Base-by-base conservation (phyloP, 2,888 invertebrate species). In the Plagodis dolabraria region DNA sequence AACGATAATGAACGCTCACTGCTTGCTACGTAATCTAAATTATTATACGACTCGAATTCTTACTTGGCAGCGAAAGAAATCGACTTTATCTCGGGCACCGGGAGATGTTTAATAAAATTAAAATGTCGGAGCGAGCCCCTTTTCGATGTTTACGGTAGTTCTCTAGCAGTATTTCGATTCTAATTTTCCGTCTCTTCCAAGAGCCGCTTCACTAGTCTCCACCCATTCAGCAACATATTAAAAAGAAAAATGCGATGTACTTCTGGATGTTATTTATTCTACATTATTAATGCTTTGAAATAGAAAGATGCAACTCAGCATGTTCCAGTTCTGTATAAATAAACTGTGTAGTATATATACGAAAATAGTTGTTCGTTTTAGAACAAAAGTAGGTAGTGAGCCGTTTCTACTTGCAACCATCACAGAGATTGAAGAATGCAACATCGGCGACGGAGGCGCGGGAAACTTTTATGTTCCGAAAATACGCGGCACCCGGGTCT, bases 1-100 rank as follows among this genome's bases (percentile, higher is more conserved):
- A 89, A 92, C 91, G 92, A 92, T 92, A 92, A 92, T 92, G 92
- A 92, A 92, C 88, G 92, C 82, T 92, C 89, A 91, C 92, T 91
- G 89, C 89, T 89, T 87, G 89, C 92, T 89, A 86, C 88, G 89
- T 90, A 92, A 92, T 92, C 92, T 92, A 92, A 92, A 92, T 92
- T 92, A 92, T 92, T 92, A 91, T 86, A 89, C 88, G 87, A 90
- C 85, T 89, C 83, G 86, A 89, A 89, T 92, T 91, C 89, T 89
- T 89, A 89, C 86, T 91, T 85, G 85, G 85, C 82, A 85, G 82
- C 86, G 85, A 91, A 92, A 91, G 86, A 91, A 92, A 91, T 91
- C 89, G 86, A 91, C 88, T 91, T 89, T 89, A 90, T 89, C 86
- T 86, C 79, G 80, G 81, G 82, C 78, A 85, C 80, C 75, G 82